Conservation (phyloP, 2,888 invertebrate species). For the Pseudococcus viburni region DNA sequence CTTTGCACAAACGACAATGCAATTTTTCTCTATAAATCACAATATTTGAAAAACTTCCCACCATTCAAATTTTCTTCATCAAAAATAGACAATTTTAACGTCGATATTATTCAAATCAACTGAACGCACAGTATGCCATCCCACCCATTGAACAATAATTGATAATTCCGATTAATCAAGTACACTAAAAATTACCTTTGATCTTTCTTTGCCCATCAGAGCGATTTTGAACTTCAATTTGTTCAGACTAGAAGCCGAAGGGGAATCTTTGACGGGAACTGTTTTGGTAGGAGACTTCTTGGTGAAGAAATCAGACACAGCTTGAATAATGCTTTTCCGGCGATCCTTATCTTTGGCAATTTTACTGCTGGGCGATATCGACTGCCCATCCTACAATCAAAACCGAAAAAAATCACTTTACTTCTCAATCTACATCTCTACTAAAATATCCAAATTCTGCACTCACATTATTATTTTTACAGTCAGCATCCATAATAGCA, state of each 20-base stretch:
- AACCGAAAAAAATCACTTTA: background rate
- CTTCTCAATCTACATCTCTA: background rate
- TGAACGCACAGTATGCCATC: background rate
- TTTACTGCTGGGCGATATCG: slow-evolving; percentile 47
- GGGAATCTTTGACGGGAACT: background rate
- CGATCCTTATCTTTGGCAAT: slow-evolving; percentile 77
- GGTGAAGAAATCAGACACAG: slow-evolving; percentile 86
- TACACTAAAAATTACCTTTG: slow-evolving; percentile 58
- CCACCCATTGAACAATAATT: background rate
- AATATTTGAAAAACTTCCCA: no score
- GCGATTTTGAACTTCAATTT: slow-evolving; percentile 65
- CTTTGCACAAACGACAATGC: no score
- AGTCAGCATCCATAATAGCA: slow-evolving; percentile 44
- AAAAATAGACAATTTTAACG: no score
- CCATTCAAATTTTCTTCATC: no score
- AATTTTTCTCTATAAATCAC: no score
- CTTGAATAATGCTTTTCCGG: slow-evolving; percentile 86
- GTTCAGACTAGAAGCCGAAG: slow-evolving; percentile 20
- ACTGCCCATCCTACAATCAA: slow-evolving; percentile 41
- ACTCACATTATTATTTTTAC: slow-evolving; percentile 34
- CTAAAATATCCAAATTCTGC: background rate
- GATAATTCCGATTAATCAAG: background rate
- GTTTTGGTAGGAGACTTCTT: slow-evolving; percentile 74
- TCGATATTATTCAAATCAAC: background rate
- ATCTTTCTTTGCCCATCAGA: slow-evolving; percentile 65